Base-by-base conservation (phyloP, 37 sponge, comb jelly and placozoan species). In the Chondrilla cf. caribensis region DNA sequence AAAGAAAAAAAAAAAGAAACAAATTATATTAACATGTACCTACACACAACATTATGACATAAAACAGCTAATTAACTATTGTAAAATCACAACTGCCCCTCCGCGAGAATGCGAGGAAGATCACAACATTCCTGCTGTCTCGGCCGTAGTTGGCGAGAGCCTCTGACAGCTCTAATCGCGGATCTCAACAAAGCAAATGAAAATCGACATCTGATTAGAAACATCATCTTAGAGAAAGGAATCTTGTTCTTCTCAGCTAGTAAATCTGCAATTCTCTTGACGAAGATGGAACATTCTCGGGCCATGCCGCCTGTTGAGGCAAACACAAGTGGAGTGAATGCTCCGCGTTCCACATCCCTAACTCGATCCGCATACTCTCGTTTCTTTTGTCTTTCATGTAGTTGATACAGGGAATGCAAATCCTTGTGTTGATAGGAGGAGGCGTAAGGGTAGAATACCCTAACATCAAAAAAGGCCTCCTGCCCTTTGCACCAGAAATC, bases 81-180 rank as follows among this genome's bases (percentile, higher is more conserved):
- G 51, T 47, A 14, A 14, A 47, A 14, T 47, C 11, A 47, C 9
- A 47, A 47, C 11, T 47, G 51, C 11, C 51, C 51, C 6, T 47
- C 51, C 6, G 11, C 51, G 11, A 47, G 51, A 11, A 11, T 11
- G 11, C 51, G 51, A 47, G 51, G 11, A 11, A 47, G 11, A 47
- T 47, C 51, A 47, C 51, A 47, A 14, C 51, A 6, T 11, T 11
- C 51, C 6, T 47, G 51, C 51, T 47, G 51, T 11, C 6, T 47
- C 1, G 41, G 42, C 24, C 76, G 36, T 73, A 4, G 8, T 18
- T 3, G 24, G 31, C 76, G 8, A 4, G 76, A 73, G 1, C 76
- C 81, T 33, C 40, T 81, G 66, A 60, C 60, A 26, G 76, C 76
- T 37, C 8, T 73, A 43, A 73, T 73, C 18, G 76, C 41, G 3